Base-by-base conservation (phyloP, 2,113 vertebrate species). In the Formicarius rufipectus region DNA sequence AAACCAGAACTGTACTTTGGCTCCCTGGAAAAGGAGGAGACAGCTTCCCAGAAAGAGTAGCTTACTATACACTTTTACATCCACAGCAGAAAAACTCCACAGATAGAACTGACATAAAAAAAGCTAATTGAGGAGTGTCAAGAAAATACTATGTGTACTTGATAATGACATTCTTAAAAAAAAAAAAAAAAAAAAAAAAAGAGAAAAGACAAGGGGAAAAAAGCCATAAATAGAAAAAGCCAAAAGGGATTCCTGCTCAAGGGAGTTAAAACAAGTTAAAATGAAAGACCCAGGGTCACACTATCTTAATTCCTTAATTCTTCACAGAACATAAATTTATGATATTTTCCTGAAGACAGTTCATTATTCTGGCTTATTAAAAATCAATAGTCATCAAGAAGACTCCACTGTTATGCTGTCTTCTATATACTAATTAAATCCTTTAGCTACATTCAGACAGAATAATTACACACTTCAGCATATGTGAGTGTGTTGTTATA, bases 311-410 rank as follows among this genome's bases (percentile, higher is more conserved):
- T 89, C 37, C 47, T 71, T 87, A 68, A 39, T 79, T 94, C 39
- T 91, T 87, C 62, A 60, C 11, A 42, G 69, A 63, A 94, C 91
- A 87, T 66, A 87, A 58, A 83, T 84, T 87, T 84, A 72, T 90
- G 30, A 59, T 73, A 66, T 85, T 89, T 95, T 94, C 53, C 50
- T 76, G 31, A 84, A 69, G 66, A 85, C 15, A 82, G 76, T 85
- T 87, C 40, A 69, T 95, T 94, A 73, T 94, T 83, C 45, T 42
- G 19, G 35, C 24, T 87, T 91, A 94, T 93, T 85, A 96, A 94
- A 96, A 95, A 95, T 82, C 87, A 69, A 45, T 84, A 91, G 58
- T 87, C 87, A 74, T 74, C 63, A 73, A 44, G 18, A 58, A 91
- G 69, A 83, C 53, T 95, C n/a, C 37, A 69, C 28, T 78, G 14